These are phyloP conservation scores for Aphis gossypii DNA, from an alignment of 1,140 invertebrate species.

Conservation along the genomic window DNA sequence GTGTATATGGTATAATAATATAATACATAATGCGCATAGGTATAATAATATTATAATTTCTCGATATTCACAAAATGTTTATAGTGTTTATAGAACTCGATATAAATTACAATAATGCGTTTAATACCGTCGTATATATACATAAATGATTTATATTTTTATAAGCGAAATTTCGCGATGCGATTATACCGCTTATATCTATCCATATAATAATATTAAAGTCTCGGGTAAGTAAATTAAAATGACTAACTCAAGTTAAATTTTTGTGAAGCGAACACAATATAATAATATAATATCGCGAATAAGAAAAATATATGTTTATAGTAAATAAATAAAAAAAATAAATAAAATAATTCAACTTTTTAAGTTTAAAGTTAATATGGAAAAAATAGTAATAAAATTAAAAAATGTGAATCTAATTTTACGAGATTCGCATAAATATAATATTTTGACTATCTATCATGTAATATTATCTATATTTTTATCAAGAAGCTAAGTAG, in stretches of 20 bases:
- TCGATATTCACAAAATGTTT: background rate
- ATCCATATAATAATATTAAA: background rate
- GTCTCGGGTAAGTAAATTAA: background rate
- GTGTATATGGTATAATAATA: background rate
- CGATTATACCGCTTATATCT: background rate
- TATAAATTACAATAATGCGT: constrained; percentile 17
- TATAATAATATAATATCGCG: too few species aligned
- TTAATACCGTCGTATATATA: background rate
- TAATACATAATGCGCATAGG: background rate
- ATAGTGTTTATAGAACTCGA: background rate
- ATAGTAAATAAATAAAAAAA: background rate
- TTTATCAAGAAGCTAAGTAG: background rate
- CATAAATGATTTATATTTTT: background rate
- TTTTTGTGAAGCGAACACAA: background rate
- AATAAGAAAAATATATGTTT: too few species aligned
- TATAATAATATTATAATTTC: background rate
- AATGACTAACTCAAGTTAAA: background rate
- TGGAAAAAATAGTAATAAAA: background rate
- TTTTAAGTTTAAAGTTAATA: background rate
- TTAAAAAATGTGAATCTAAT: too few species aligned
- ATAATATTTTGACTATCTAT: too few species aligned
- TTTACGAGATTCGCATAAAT: too few species aligned
- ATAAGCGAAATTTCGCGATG: background rate
- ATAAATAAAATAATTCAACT: background rate
- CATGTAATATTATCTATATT: background rate